Evolutionary conservation across 2,113 vertebrate species (phyloP), one percentile per base, ranked within the genome.

Genomic region (Clarias macrocephalus): DNA sequence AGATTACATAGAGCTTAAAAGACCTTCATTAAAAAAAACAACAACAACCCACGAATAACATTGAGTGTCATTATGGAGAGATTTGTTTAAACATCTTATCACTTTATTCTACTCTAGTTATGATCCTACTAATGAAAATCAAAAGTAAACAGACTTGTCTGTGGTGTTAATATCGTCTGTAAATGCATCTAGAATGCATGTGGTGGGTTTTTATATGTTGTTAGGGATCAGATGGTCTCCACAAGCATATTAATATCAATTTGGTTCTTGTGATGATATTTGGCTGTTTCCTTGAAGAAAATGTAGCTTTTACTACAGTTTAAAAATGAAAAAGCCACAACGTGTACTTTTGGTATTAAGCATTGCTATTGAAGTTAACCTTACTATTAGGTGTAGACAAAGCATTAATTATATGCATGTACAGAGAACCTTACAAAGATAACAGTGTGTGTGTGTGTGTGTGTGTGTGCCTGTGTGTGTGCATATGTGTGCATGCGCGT

Each of bases 101-200:
- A 63, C 19, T 65, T 68, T 80, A 8, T 68, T 68, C 8, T n/a
- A 21, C 28, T 23, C 13, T 56, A 70, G 15, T 81, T 62, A 37
- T 19, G 16, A 21, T 16, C 30, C 48, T 63, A 21, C 18, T 57
- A 84, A 84, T 72, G 18, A 33, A 18, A 33, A 70, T n/a, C 15
- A 15, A n/a, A 65, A 30, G 11, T 28, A 3, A 65, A 65, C n/a
- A 21, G 0, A 23, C 8, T 23, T 75, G 42, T 42, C 80, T n/a
- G 62, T 28, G n/a, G 81, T 92, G 89, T 86, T 83, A 68, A 63
- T 54, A 33, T 77, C 52, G 72, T 62, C 37, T 60, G 68, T 33
- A 56, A 83, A 2, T 87, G 83, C 8, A 12, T 77, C 25, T 52
- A 52, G 23, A 16, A 23, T 75, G 23, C 5, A 52, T 54, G 48